Evolutionary conservation across 2,113 vertebrate species (phyloP).

Genomic region (Sciurus niger): DNA sequence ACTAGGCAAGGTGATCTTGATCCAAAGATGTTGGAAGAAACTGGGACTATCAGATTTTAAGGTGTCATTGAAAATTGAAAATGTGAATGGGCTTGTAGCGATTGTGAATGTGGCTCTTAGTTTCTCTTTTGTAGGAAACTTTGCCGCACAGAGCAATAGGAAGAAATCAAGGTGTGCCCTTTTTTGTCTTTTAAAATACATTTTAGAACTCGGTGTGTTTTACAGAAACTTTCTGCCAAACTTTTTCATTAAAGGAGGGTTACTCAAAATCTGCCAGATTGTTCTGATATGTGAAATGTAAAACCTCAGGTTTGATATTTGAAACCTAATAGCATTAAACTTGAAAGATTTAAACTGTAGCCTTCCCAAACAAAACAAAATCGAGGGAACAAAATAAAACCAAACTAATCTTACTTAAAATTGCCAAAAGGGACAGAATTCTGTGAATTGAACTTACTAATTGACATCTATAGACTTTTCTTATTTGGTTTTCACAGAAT

Average conservation of each 20-base stretch:
- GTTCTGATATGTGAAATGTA: neutral
- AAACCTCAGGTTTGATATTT: neutral
- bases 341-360: neutral
- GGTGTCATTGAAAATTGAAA: neutral
- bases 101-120: neutral
- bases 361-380: neutral
- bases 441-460: neutral
- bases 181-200: neutral
- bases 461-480: conserved; percentile 7
- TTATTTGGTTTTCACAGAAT: neutral
- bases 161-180: neutral
- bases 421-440: neutral
- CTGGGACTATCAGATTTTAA: neutral
- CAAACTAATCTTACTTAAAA: neutral
- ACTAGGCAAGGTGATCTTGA: neutral
- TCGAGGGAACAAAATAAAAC: neutral
- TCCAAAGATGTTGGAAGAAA: neutral
- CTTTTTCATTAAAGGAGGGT: neutral
- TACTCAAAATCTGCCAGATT: neutral
- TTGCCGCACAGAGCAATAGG: neutral
- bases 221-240: neutral
- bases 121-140: neutral
- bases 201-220: neutral
- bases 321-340: conserved; percentile 1
- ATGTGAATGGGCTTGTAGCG: neutral